Evolutionary conservation across 2,888 invertebrate genomes (phyloP).

Genomic region (Uloborus plumipes): DNA sequence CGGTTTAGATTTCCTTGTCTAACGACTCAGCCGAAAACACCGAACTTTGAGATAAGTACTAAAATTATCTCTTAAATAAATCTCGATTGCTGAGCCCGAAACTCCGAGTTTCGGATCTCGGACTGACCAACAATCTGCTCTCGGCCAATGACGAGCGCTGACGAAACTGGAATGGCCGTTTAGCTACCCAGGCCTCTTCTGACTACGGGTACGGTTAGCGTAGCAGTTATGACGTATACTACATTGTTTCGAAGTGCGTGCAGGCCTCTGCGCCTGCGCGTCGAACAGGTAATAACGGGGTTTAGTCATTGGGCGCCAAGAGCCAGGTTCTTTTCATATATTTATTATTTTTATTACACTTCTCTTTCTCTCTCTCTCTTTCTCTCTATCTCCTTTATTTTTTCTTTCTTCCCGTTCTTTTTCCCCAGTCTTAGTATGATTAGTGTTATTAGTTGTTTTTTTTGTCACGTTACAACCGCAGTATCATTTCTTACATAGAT

Average conservation of each 20-base stretch:
- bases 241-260: slow-evolving; percentile 54
- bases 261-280: slow-evolving; percentile 51
- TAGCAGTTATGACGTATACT: slow-evolving; percentile 52
- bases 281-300: slow-evolving; percentile 57
- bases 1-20: neutral
- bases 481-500: slow-evolving; percentile 22
- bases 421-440: neutral
- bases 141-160: slow-evolving; percentile 35
- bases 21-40: neutral
- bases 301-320: slow-evolving; percentile 59
- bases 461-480: slow-evolving; percentile 31
- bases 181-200: slow-evolving; percentile 20
- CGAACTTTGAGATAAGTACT: neutral
- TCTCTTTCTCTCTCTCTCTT: slow-evolving; percentile 15
- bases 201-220: slow-evolving; percentile 61
- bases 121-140: slow-evolving; percentile 34
- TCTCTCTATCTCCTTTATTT: slow-evolving; percentile 4
- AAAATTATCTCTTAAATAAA: neutral
- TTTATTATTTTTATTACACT: slow-evolving; percentile 39
- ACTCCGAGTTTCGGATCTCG: neutral
- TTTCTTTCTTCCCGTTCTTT: neutral
- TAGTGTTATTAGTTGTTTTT: slow-evolving; percentile 15
- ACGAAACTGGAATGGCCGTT: slow-evolving; percentile 16
- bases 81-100: too few species aligned
- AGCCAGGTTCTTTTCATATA: slow-evolving; percentile 30